phyloP scores from a whole-genome alignment of 2,797 vertebrate genomes.

The Champsocephalus gunnari region DNA sequence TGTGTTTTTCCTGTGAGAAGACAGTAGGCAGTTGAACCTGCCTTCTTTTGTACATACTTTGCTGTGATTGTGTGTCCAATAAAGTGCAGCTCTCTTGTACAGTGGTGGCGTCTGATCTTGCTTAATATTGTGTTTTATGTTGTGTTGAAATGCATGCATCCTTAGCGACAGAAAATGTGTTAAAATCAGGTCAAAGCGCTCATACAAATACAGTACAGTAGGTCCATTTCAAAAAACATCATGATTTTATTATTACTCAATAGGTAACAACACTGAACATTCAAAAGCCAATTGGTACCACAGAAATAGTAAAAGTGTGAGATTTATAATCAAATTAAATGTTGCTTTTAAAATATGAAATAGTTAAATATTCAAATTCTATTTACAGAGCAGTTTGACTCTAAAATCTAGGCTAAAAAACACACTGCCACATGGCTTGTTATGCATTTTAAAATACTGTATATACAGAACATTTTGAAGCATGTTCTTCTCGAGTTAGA shows the following conservation, averaged over 20 bases:
- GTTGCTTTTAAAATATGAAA: constrained; percentile 42
- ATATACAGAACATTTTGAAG: constrained; percentile 55
- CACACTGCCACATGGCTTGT: constrained; percentile 2
- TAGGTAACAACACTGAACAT: neutral
- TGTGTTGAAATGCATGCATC: neutral
- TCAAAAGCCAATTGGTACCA: neutral
- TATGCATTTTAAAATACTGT: constrained; percentile 22
- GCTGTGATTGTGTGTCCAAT: constrained; percentile 90
- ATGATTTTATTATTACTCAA: neutral
- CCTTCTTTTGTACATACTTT: constrained; percentile 90
- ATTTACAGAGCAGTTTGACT: constrained; percentile 70
- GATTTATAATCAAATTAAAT: constrained; percentile 23
- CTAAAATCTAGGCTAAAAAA: constrained; percentile 26
- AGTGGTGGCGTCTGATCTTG: constrained; percentile 44
- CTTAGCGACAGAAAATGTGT: neutral
- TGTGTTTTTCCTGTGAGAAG: constrained; percentile 88
- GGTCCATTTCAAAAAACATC: constrained; percentile 38
- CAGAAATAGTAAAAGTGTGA: neutral
- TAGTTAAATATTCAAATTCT: constrained; percentile 39
- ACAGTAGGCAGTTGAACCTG: constrained; percentile 87
- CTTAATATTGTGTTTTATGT: constrained; percentile 25
- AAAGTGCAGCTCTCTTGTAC: constrained; percentile 90
- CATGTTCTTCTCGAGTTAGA: constrained; percentile 25
- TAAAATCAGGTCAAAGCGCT: neutral
- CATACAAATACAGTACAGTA: neutral